Conservation (phyloP, 2,888 invertebrate species). For the Drosophila diplacantha region DNA sequence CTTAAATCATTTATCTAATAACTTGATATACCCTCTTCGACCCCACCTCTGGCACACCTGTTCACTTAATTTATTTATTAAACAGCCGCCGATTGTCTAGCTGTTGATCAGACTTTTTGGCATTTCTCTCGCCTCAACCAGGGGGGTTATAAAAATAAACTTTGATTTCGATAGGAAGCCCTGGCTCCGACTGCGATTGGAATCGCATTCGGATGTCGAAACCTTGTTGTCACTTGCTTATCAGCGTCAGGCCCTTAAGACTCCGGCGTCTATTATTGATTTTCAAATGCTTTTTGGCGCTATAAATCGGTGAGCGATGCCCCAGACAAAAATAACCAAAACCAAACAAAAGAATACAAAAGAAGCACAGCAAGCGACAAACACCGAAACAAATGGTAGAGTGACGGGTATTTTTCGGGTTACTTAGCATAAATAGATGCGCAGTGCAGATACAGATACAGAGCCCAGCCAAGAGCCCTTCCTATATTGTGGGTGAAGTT, state of each 20-base stretch:
- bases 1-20: neutral
- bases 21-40: neutral
- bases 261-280: conserved; percentile 57
- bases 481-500: conserved; percentile 33
- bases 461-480: conserved; percentile 6
- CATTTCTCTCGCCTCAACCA: conserved; percentile 33
- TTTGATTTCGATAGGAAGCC: conserved; percentile 25
- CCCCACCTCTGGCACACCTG: conserved; percentile 5
- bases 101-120: conserved; percentile 48
- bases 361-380: conserved; percentile 31
- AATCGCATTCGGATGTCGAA: conserved; percentile 40
- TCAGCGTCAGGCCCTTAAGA: conserved; percentile 40
- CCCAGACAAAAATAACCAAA: conserved; percentile 22
- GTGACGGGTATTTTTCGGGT: conserved; percentile 57
- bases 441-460: conserved; percentile 52
- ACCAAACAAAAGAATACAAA: conserved; percentile 21
- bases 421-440: conserved; percentile 67
- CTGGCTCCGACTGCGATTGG: neutral
- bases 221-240: conserved; percentile 64
- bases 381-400: conserved; percentile 40
- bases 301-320: conserved; percentile 56
- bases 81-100: conserved; percentile 33
- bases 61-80: conserved; percentile 53
- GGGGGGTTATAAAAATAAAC: conserved; percentile 27
- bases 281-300: conserved; percentile 62